Conservation (phyloP, 2,797 vertebrate species). For the Lycodopsis pacificus region DNA sequence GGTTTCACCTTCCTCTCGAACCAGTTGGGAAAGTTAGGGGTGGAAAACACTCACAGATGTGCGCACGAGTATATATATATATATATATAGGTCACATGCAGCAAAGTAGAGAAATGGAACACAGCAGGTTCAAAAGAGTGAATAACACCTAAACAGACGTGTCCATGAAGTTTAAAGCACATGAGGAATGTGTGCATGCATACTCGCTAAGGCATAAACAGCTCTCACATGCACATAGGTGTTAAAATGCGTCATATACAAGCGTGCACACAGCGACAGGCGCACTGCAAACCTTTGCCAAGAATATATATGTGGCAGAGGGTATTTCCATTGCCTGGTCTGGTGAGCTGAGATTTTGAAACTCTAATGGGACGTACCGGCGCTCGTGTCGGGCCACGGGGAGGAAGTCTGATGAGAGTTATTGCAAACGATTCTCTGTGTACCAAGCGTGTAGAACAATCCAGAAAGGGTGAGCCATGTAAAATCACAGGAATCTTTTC, state of each 20-base stretch:
- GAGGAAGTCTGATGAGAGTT: conserved; percentile 6
- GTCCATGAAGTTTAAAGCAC: neutral
- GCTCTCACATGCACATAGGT: conserved; percentile 31
- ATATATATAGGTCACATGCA: neutral
- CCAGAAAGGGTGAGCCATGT: conserved; percentile 32
- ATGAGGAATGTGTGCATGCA: neutral
- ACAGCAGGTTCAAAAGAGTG: neutral
- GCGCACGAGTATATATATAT: neutral
- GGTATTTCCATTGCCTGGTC: conserved; percentile 52
- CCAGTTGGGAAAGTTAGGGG: conserved; percentile 35
- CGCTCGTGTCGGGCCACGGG: neutral
- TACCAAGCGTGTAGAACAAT: conserved; percentile 11
- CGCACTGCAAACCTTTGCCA: neutral
- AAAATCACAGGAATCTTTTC: conserved; percentile 50
- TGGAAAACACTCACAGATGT: conserved; percentile 57
- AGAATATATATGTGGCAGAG: conserved; percentile 36
- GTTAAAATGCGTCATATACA: conserved; percentile 37
- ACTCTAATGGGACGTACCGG: conserved; percentile 26
- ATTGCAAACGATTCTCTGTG: conserved; percentile 12
- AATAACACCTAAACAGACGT: neutral
- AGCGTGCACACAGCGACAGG: neutral
- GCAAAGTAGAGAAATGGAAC: conserved; percentile 11
- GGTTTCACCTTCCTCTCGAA: conserved; percentile 36
- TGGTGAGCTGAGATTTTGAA: conserved; percentile 43
- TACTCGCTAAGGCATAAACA: neutral